phyloP scores from a whole-genome alignment of 2,888 invertebrate genomes.

The Metacarcinus magister region DNA sequence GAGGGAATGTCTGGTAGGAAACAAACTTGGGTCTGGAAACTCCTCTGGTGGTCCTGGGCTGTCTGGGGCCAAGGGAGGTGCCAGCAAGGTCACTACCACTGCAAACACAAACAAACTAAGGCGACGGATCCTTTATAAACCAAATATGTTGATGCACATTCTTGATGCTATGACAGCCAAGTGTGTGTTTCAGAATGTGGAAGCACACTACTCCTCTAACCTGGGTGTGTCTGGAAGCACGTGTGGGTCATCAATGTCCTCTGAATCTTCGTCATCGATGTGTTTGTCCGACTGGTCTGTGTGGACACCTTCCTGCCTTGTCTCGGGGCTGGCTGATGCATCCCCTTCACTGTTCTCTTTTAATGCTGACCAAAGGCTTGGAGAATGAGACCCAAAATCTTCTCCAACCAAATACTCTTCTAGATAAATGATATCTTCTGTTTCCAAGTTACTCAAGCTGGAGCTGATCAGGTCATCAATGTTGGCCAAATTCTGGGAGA shows the following conservation, averaged over 20 bases:
- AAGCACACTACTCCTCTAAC: not conserved
- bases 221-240: not conserved
- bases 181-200: not conserved
- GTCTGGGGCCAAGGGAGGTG: not conserved
- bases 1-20: constrained; percentile 62
- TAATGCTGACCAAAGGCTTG: constrained; percentile 20
- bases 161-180: not conserved
- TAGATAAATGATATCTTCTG: constrained; percentile 68
- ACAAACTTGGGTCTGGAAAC: constrained; percentile 67
- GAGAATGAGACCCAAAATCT: constrained; percentile 43
- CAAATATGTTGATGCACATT: not conserved
- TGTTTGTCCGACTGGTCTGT: not conserved
- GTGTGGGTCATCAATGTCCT: not conserved
- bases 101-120: not conserved
- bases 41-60: constrained; percentile 47
- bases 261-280: not conserved
- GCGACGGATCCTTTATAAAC: not conserved
- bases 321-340: not conserved
- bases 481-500: constrained; percentile 61
- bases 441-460: constrained; percentile 43
- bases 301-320: not conserved
- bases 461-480: constrained; percentile 59
- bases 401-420: constrained; percentile 66
- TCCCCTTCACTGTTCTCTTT: constrained; percentile 9
- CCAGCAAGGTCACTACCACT: not conserved